Evolutionary conservation across 2,113 vertebrate genomes (phyloP).

Genomic region (Urocolius indicus): DNA sequence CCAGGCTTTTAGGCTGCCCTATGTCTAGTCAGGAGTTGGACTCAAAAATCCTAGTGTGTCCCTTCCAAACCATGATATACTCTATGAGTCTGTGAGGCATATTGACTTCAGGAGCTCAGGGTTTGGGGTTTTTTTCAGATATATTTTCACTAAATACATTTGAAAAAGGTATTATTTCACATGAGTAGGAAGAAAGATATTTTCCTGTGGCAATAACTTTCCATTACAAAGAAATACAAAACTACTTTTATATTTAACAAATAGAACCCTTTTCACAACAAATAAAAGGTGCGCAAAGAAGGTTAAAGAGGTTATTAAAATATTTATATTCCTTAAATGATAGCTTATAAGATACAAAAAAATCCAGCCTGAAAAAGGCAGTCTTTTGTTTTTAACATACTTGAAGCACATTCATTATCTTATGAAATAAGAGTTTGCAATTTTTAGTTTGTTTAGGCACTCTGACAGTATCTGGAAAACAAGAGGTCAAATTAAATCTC

Average conservation of each 20-base stretch:
- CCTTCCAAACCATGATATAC: neutral
- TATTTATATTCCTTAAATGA: neutral
- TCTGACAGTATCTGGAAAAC: neutral
- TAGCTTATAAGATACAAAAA: neutral
- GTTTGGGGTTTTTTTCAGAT: neutral
- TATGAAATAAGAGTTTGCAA: neutral
- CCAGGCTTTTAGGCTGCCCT: neutral
- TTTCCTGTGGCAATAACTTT: neutral
- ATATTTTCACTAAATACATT: neutral
- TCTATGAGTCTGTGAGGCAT: neutral
- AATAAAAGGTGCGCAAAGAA: neutral
- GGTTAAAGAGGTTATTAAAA: neutral
- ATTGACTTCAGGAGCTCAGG: neutral
- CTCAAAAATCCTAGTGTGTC: accelerated
- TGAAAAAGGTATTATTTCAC: neutral
- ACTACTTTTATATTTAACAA: neutral
- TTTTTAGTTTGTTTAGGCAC: neutral
- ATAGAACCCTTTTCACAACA: neutral
- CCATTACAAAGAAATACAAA: neutral
- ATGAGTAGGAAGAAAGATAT: neutral
- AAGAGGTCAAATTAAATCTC: neutral
- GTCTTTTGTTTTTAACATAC: neutral
- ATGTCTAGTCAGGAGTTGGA: neutral
- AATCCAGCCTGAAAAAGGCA: neutral
- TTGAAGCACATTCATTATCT: neutral